These are phyloP conservation scores for Panagrolaimus sp. DNA, from an alignment of 1,140 invertebrate species.

Conservation along the genomic window DNA sequence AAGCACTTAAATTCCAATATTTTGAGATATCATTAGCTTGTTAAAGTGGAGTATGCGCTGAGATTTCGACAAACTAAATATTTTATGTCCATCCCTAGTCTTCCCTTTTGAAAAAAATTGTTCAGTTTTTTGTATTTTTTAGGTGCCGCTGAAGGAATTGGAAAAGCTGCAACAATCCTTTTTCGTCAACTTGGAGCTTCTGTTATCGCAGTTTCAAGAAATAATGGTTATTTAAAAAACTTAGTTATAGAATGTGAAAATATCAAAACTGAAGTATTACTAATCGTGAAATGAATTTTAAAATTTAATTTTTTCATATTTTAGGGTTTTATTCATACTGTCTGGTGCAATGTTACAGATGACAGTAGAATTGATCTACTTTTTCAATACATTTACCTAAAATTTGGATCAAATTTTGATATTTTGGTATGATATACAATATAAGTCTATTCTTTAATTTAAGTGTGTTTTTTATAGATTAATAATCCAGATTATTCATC, in stretches of 20 bases:
- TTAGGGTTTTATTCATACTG: slow-evolving; percentile 20
- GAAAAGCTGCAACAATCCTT: slow-evolving; percentile 71
- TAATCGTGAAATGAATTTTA: no score
- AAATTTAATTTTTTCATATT: no score
- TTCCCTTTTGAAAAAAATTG: no score
- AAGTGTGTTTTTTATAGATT: slow-evolving; percentile 60
- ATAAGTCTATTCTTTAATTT: slow-evolving; percentile 1
- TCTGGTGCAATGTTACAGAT: slow-evolving; percentile 70
- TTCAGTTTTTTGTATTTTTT: background rate
- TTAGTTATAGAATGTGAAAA: slow-evolving; percentile 25
- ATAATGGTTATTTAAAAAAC: slow-evolving; percentile 66
- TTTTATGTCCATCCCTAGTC: no score
- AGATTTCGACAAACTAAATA: no score
- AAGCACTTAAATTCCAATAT: no score
- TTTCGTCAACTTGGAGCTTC: slow-evolving; percentile 71
- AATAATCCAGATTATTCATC: slow-evolving; percentile 82
- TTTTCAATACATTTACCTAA: slow-evolving; percentile 43
- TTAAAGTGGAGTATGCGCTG: no score
- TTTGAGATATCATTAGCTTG: no score
- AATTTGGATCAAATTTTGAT: slow-evolving; percentile 64
- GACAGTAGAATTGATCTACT: slow-evolving; percentile 64
- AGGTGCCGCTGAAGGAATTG: slow-evolving; percentile 80
- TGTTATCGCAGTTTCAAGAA: slow-evolving; percentile 72
- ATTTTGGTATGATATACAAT: slow-evolving; percentile 36
- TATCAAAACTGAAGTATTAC: background rate